Base-by-base conservation (phyloP, 2,113 vertebrate species). In the Uria aalge region DNA sequence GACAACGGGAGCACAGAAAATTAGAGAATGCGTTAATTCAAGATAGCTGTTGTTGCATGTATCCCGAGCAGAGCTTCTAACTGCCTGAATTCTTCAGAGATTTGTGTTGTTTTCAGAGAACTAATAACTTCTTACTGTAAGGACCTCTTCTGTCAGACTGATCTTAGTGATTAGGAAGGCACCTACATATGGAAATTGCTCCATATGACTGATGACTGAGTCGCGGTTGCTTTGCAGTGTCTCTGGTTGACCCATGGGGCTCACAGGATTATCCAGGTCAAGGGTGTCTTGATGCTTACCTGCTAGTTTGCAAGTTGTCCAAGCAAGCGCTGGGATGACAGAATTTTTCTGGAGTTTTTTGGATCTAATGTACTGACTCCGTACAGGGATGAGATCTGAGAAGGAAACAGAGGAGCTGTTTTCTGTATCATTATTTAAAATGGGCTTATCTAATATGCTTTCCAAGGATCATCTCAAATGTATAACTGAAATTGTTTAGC, bases 191-290 rank as follows among this genome's bases (percentile, higher is more conserved):
- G 45, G 38, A 62, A 56, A 68, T 64, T 69, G 15, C 16, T 80
- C 36, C 2, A 4, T 10, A 12, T 1, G 21, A 26, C 36, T 57
- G 52, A 66, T 1, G 21, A 26, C 34, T 57, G 52, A 66, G 12
- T 45, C 7, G 2, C 2, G 0, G 9, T 30, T 89, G n/a, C 23
- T 69, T 40, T 62, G 34, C 0, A 2, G 15, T 15, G 34, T 45
- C 63, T 73, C 64, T 83, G 15, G 13, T 22, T 64, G 15, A 86
- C 27, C 9, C 17, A 3, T 34, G 9, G 11, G 21, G 2, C 8
- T 84, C 19, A 53, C 21, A 38, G 40, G 15, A 53, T 60, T 57
- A 23, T 19, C 9, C 38, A 67, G 8, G 22, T 87, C 14, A 57
- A 63, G 60, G 55, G 57, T 48, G 9, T 45, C 50, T 80, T 59